Evolutionary conservation across 2,797 vertebrate genomes (phyloP), one percentile per base, ranked within the genome.

Genomic region (Tenualosa thibaudeaui): DNA sequence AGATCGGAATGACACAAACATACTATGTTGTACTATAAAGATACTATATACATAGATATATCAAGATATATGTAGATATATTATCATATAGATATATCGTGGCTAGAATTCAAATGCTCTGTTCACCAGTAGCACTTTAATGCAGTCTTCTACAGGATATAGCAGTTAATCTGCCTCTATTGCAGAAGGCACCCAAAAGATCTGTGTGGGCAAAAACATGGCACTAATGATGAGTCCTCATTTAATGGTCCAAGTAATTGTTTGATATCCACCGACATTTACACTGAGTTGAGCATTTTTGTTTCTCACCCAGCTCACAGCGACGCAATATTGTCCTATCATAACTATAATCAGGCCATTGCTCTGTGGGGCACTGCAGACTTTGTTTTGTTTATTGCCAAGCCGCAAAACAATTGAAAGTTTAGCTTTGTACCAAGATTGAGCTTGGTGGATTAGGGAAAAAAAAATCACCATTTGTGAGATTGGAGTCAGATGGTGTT

Each of bases 181-280:
- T 78, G 13, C 15, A 4, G 46, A 87, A 49, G 43, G 19, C 54
- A 54, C 71, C 85, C 85, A 89, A 51, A 78, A 49, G 88, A 87
- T 83, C 87, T 85, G 85, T 86, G 82, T 65, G 84, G 82, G 85
- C 84, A 46, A 15, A 56, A 81, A 82, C 89, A 43, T 8, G 71
- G 40, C 71, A 78, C 71, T 46, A 78, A 78, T 78, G 37, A 19
- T 9, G 19, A 43, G 71, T 22, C 71, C 88, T 87, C 85, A 81
- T 78, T 89, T 89, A 89, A 87, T 88, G 85, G 89, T 86, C 87
- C 89, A 84, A 88, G 86, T 92, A 92, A 92, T 93, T 89, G 88
- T 87, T 89, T 87, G 43, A 90, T 89, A 84, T 56, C 81, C 58
- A 83, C 68, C 82, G 68, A 86, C 88, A 90, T 90, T 90, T 88